Percentiles rank a stretch among this genome's conserved stretches.
These are phyloP conservation scores for Xiphophorus birchmanni DNA, from an alignment of 2,797 vertebrate genomes.

Conservation along the genomic window DNA sequence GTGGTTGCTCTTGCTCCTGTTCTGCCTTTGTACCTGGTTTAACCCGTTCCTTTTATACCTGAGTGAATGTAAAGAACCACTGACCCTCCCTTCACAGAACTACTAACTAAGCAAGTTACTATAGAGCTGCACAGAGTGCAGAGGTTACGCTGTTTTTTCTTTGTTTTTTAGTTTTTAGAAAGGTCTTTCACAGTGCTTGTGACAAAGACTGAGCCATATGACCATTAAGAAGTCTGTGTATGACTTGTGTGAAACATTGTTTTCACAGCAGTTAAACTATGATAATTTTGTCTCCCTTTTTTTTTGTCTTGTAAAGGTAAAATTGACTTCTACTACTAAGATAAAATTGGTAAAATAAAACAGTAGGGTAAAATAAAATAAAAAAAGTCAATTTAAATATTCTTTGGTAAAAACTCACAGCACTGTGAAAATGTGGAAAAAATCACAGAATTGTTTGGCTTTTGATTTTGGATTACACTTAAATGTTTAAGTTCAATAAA, in stretches of 20 bases:
- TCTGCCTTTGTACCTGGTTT: constrained; percentile 60
- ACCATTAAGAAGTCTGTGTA: neutral
- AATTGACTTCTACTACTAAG: neutral
- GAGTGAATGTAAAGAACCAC: constrained; percentile 49
- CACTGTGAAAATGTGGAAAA: no score
- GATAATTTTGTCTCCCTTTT: neutral
- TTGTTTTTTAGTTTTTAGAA: constrained; percentile 44
- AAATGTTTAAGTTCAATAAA: neutral
- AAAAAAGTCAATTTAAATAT: no score
- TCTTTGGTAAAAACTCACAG: neutral
- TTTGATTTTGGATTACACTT: neutral
- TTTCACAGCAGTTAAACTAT: neutral
- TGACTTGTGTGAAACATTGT: neutral
- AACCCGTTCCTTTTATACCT: constrained; percentile 78
- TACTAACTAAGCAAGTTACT: constrained; percentile 64
- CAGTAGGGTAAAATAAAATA: no score
- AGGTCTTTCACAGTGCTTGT: constrained; percentile 32
- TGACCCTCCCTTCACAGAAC: constrained; percentile 53
- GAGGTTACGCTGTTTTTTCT: constrained; percentile 41
- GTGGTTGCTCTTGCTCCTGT: constrained; percentile 46
- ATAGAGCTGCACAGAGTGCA: constrained; percentile 51
- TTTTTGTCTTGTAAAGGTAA: neutral
- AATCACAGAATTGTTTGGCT: neutral
- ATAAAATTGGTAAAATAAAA: neutral
- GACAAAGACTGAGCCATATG: neutral